Evolutionary conservation across 2,113 vertebrate genomes (phyloP).

Genomic region (Mesembrinibis cayennensis): DNA sequence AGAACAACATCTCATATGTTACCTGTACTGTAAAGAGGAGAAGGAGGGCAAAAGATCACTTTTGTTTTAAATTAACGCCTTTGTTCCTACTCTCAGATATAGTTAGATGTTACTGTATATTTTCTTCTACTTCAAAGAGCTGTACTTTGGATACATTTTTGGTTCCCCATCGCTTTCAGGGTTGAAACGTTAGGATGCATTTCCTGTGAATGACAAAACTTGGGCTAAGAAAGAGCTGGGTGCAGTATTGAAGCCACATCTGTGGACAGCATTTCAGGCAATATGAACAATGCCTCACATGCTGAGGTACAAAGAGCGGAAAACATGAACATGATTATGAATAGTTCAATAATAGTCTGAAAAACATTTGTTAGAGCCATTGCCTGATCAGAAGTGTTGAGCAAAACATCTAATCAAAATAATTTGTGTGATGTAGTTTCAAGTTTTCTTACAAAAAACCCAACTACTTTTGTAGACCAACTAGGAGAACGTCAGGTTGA

Average conservation of each 20-base stretch:
- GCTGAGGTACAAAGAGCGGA: background rate
- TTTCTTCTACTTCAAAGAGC: constrained; percentile 23
- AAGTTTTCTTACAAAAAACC: background rate
- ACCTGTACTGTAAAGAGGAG: background rate
- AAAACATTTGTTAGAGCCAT: background rate
- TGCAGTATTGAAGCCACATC: background rate
- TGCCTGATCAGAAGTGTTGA: background rate
- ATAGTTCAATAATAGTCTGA: background rate
- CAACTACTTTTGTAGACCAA: background rate
- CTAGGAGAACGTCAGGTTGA: background rate
- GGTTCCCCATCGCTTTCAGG: background rate
- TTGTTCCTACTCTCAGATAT: background rate
- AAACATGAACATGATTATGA: background rate
- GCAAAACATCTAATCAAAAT: background rate
- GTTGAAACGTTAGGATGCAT: constrained; percentile 12
- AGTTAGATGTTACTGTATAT: background rate
- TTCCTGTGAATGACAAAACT: constrained; percentile 32
- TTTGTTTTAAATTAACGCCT: background rate
- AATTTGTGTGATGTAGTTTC: background rate
- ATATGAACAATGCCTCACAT: background rate
- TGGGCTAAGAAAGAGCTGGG: background rate
- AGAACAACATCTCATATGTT: background rate
- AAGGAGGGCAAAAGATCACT: background rate
- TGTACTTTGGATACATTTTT: background rate
- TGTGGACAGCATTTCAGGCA: constrained; percentile 16